Evolutionary conservation across 2,797 vertebrate genomes (phyloP).

Genomic region (Crax fasciolata): DNA sequence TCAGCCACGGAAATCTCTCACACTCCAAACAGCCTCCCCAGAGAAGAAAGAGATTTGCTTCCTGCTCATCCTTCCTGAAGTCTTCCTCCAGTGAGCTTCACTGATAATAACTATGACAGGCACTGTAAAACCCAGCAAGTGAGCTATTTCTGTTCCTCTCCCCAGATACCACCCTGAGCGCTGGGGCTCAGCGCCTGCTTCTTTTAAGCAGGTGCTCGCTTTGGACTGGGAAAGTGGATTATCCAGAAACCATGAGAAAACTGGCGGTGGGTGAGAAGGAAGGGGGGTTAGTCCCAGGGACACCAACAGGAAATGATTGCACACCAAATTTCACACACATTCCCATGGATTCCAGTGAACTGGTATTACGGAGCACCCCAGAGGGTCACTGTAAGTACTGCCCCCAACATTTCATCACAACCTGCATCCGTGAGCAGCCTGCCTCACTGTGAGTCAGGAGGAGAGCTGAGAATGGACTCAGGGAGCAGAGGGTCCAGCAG

Average conservation of each 20-base stretch:
- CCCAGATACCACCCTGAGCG: background rate
- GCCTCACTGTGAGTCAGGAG: background rate
- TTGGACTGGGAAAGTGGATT: background rate
- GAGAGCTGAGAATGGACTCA: background rate
- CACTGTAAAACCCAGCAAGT: background rate
- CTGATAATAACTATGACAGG: background rate
- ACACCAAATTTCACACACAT: background rate
- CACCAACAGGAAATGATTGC: background rate
- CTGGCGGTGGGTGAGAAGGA: background rate
- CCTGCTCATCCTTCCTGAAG: background rate
- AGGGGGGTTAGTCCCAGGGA: background rate
- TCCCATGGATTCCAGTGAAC: background rate
- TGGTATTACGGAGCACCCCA: background rate
- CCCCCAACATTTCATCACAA: constrained; percentile 39
- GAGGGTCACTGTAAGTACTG: background rate
- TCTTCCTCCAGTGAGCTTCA: constrained; percentile 8
- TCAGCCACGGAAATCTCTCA: background rate
- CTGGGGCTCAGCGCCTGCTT: background rate
- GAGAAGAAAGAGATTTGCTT: constrained; percentile 12
- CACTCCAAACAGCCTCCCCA: background rate
- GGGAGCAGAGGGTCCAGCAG: background rate
- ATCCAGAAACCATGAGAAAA: background rate
- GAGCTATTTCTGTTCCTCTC: background rate
- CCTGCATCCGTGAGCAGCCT: background rate
- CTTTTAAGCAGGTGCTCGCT: background rate